These are phyloP conservation scores for Anhinga anhinga DNA, from an alignment of 2,113 vertebrate genomes.

Conservation along the genomic window DNA sequence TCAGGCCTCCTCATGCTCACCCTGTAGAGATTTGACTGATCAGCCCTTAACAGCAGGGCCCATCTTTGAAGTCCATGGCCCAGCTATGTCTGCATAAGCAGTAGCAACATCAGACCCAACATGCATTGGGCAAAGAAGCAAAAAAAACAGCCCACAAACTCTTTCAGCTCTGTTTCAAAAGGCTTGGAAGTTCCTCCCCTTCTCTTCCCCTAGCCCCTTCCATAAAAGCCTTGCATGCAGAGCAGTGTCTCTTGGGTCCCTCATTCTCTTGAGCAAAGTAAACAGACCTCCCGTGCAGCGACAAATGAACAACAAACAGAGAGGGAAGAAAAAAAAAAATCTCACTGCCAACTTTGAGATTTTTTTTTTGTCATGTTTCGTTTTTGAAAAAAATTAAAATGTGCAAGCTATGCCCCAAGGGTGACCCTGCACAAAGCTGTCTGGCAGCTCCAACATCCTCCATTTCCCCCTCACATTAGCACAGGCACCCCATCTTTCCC, in stretches of 20 bases:
- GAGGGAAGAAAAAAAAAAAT: not conserved
- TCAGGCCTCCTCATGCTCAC: not conserved
- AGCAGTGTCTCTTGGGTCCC: conserved; percentile 33
- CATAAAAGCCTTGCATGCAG: conserved; percentile 40
- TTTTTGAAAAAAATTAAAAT: not conserved
- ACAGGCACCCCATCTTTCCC: conserved; percentile 7
- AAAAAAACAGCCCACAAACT: not conserved
- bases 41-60: not conserved
- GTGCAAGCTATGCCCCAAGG: not conserved
- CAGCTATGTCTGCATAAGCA: not conserved
- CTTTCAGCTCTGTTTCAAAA: conserved; percentile 31
- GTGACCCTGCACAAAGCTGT: not conserved
- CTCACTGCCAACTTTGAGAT: not conserved
- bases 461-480: not conserved
- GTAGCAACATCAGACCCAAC: not conserved
- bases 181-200: conserved; percentile 8
- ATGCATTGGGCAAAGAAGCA: not conserved
- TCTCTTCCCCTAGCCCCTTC: not conserved
- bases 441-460: not conserved
- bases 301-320: conserved; percentile 59
- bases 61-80: not conserved
- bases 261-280: conserved; percentile 64
- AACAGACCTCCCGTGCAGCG: conserved; percentile 43
- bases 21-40: not conserved
- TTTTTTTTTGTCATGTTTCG: not conserved